Base-by-base conservation (phyloP, 2,113 vertebrate species). In the Lamprotornis superbus region DNA sequence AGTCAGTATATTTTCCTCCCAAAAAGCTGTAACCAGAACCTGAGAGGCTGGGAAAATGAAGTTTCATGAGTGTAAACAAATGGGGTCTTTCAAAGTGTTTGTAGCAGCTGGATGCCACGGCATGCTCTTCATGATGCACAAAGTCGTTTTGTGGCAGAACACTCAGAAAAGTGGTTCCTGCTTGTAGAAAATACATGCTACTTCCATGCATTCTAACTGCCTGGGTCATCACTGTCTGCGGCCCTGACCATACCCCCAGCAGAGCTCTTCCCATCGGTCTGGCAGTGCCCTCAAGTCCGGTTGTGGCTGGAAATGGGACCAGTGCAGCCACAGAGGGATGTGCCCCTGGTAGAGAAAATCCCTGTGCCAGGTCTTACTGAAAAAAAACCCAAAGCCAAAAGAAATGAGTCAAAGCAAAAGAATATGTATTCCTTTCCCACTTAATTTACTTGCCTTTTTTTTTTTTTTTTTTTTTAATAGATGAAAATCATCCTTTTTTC, bases 31-130 rank as follows among this genome's bases (percentile, higher is more conserved):
- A 94, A 88, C 28, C 40, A 68, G 83, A 92, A 89, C 69, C 71
- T 88, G 93, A 60, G 86, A 94, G 84, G 25, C 47, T 93, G 94
- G 60, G 50, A 89, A 96, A 95, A 96, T 49, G 70, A 97, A 95
- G 35, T 52, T 87, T 88, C 80, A 42, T 0, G 2, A 78, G 61
- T 90, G 67, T 75, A 73, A 95, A 91, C 49, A 88, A 95, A 94
- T 0, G 7, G 40, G 28, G 33, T 90, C 49, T 85, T 97, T 83
- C 12, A 2, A 97, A 94, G 77, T 57, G 37, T 49, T 93, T 57
- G 59, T 28, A 74, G 75, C 60, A 89, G 75, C 77, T 87, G 94
- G 60, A 92, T 91, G 46, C 50, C 60, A 81, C 5, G 1, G 94
- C 83, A 93, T 76, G 59, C 60, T 79, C 64, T 78, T 91, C 74